Base-by-base conservation (phyloP, 2,797 vertebrate species). In the Semotilus atromaculatus region DNA sequence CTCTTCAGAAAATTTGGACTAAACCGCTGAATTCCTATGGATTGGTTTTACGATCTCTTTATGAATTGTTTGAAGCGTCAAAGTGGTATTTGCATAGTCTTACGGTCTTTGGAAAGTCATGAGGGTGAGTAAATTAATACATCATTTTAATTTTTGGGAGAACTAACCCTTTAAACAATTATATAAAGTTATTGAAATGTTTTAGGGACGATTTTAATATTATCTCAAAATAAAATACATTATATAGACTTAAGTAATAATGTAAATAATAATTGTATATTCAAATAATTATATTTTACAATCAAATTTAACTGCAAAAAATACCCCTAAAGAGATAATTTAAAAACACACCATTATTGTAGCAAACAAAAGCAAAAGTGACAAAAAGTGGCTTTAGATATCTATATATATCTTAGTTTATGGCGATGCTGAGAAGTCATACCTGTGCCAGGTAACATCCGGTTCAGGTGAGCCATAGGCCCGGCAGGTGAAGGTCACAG, bases 371-470 rank as follows among this genome's bases (percentile, higher is more conserved):
- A 45, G 4, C 43, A 73, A 19, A 26, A 29, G n/a, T 9, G 38
- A 71, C 40, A 71, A 18, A 40, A 29, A 3, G 16, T 72, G 26
- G 3, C 38, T 43, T 70, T 40, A n/a, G 10, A 68, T 11, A 6
- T 43, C 13, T 18, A 16, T 40, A 40, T 40, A 40, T 45, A 45
- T 71, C 7, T 16, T 48, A 48, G 45, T 48, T 43, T 67, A 43
- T 1, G 19, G 5, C 2, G 7, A 31, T 51, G 19, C 19, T 48
- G 60, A 67, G 36, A 7, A 64, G 9, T 73, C 82, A 60, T 90
- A 99, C 98, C 97, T 97, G 92, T 97, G 96, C 98, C 98, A 99
- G 81, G 93, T 96, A 90, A 99, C 96, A 87, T 96, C 89, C 3
- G 98, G 97, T 87, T 97, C 96, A 18, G 98, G 98, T 0, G 96